These are phyloP conservation scores for Cyanoliseus patagonus DNA, from an alignment of 2,113 vertebrate species.

Conservation along the genomic window DNA sequence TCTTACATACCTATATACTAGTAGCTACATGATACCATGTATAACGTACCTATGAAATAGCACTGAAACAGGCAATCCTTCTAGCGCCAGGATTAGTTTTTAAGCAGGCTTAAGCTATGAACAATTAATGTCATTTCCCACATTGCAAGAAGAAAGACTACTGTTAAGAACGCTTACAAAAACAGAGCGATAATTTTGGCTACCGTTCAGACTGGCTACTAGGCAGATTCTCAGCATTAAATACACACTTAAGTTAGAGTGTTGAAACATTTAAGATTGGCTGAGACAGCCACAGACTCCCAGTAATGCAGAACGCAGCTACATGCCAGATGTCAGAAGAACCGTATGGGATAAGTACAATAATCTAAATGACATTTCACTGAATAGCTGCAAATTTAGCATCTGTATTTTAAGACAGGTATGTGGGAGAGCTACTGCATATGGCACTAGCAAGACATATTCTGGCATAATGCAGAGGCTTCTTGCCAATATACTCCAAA, in stretches of 20 bases:
- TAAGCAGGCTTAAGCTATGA: not conserved
- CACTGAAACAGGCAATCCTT: not conserved
- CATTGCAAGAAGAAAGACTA: not conserved
- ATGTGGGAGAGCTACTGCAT: not conserved
- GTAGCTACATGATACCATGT: not conserved
- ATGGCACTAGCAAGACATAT: fast-evolving
- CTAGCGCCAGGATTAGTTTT: not conserved
- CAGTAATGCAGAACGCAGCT: not conserved
- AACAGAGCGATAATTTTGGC: not conserved
- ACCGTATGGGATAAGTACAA: not conserved
- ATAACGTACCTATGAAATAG: not conserved
- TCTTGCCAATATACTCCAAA: not conserved
- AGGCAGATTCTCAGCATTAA: not conserved
- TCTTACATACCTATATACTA: not conserved
- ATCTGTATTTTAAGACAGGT: constrained; percentile 9
- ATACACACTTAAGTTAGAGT: not conserved
- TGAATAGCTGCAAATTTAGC: constrained; percentile 1
- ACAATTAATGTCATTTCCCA: not conserved
- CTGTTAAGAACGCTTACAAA: not conserved
- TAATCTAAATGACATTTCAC: not conserved
- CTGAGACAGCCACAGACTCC: not conserved
- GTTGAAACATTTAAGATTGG: not conserved
- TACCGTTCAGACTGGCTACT: not conserved
- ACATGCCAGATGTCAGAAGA: not conserved
- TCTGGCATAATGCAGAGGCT: not conserved